phyloP scores from a whole-genome alignment of 2,888 invertebrate genomes.

The Asteroscopus sphinx region DNA sequence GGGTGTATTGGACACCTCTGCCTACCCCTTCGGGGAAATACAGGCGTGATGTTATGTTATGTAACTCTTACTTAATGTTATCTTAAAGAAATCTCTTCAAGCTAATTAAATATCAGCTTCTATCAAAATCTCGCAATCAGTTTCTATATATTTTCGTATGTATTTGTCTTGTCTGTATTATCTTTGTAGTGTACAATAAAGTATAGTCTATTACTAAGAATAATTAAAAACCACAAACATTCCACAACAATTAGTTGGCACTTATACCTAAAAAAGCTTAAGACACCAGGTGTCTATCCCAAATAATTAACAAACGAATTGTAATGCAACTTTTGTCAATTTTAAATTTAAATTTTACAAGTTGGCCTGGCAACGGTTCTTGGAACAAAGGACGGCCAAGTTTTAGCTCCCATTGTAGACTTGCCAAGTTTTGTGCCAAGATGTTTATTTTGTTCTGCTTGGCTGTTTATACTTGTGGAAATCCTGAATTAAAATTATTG shows the following conservation, averaged over 20 bases:
- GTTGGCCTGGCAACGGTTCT: slow-evolving; percentile 61
- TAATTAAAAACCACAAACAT: slow-evolving; percentile 8
- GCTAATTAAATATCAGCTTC: too few relatives aligned
- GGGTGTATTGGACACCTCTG: too few relatives aligned
- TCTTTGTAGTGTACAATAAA: too few relatives aligned
- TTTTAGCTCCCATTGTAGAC: slow-evolving; percentile 59
- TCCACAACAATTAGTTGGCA: slow-evolving; percentile 17
- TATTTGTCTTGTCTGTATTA: too few relatives aligned
- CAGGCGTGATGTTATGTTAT: too few relatives aligned
- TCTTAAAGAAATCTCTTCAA: too few relatives aligned
- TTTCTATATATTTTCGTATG: too few relatives aligned
- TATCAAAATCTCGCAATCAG: too few relatives aligned
- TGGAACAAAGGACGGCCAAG: slow-evolving; percentile 64
- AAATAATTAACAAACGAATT: slow-evolving; percentile 81
- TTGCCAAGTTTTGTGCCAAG: slow-evolving; percentile 59
- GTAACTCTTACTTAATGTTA: too few relatives aligned
- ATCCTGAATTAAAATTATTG: slow-evolving; percentile 48
- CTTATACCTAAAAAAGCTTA: slow-evolving; percentile 27
- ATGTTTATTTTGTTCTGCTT: slow-evolving; percentile 63
- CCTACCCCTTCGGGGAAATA: too few relatives aligned
- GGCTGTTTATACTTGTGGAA: slow-evolving; percentile 55
- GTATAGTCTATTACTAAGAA: too few relatives aligned
- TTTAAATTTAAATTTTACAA: slow-evolving; percentile 84
- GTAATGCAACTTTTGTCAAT: slow-evolving; percentile 76
- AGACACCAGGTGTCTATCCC: slow-evolving; percentile 75